Percentiles rank a stretch among this genome's conserved stretches.
Conservation (phyloP, 2,888 invertebrate species). For the Mesoligia furuncula region DNA sequence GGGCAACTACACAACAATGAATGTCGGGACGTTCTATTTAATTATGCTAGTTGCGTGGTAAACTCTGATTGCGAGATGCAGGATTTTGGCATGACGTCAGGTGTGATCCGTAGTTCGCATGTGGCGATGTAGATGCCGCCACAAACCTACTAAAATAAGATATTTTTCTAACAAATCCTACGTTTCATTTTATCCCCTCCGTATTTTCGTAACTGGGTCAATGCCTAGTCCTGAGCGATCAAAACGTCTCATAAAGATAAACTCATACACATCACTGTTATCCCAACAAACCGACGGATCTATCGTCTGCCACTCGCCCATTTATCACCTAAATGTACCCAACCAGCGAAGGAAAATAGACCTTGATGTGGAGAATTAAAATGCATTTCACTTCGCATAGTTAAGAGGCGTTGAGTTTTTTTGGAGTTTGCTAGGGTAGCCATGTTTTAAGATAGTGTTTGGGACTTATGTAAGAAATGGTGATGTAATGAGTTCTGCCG, state of each 20-base stretch:
- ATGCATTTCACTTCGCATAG: conserved; percentile 39
- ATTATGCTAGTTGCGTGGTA: neutral
- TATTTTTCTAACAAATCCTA: conserved; percentile 20
- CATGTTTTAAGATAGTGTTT: conserved; percentile 26
- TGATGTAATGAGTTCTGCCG: too few species aligned
- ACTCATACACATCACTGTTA: conserved; percentile 45
- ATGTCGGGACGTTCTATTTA: neutral
- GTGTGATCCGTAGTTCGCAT: neutral
- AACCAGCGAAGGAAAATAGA: conserved; percentile 45
- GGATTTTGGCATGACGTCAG: neutral
- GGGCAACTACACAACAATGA: neutral
- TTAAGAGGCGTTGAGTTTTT: conserved; percentile 8
- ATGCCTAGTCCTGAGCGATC: conserved; percentile 47
- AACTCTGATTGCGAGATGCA: neutral
- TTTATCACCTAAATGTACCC: conserved; percentile 50
- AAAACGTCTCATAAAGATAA: conserved; percentile 60
- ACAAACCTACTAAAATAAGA: conserved; percentile 7
- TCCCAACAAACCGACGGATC: conserved; percentile 43
- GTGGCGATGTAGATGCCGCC: neutral
- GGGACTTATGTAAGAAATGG: conserved; percentile 9
- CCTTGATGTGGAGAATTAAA: conserved; percentile 45
- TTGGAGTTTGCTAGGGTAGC: conserved; percentile 30
- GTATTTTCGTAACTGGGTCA: conserved; percentile 48
- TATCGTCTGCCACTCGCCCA: conserved; percentile 34
- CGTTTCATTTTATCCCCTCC: conserved; percentile 17